Evolutionary conservation across 2,797 vertebrate species (phyloP).

Genomic region (Lithobates sylvaticus): DNA sequence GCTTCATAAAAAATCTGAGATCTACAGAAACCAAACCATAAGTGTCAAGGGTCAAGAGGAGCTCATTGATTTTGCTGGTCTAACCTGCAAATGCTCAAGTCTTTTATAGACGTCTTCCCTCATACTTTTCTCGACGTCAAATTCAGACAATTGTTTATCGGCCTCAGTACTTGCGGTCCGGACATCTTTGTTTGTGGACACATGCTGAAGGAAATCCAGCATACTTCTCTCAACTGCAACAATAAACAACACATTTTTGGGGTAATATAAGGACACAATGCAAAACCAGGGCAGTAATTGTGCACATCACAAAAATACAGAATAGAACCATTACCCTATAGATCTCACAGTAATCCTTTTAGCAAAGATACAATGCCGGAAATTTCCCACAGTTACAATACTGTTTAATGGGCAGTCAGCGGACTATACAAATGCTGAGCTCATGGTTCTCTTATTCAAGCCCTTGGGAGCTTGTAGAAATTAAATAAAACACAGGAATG

Average conservation of each 20-base stretch:
- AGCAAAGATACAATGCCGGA: slow-evolving; percentile 24
- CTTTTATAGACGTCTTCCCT: slow-evolving; percentile 92
- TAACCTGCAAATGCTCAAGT: slow-evolving; percentile 91
- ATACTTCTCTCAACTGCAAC: slow-evolving; percentile 88
- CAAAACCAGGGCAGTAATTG: slow-evolving; percentile 5
- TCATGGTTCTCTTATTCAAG: slow-evolving; percentile 33
- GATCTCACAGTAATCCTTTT: slow-evolving; percentile 37
- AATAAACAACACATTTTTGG: fast-evolving
- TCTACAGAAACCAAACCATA: too few species aligned
- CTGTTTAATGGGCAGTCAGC: slow-evolving; percentile 2
- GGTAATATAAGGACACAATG: slow-evolving; percentile 22
- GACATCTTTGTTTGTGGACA: slow-evolving; percentile 86
- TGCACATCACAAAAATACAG: slow-evolving; percentile 18
- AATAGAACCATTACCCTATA: slow-evolving; percentile 14
- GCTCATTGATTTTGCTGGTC: neutral
- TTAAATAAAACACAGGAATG: slow-evolving; percentile 38
- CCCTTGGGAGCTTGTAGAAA: slow-evolving; percentile 4
- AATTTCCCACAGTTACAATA: slow-evolving; percentile 43
- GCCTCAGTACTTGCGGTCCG: slow-evolving; percentile 90
- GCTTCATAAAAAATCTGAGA: too few species aligned
- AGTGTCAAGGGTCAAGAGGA: too few species aligned
- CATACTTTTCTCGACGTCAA: slow-evolving; percentile 99
- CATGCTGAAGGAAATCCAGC: slow-evolving; percentile 96
- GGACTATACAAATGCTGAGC: slow-evolving; percentile 65
- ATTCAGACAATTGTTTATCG: slow-evolving; percentile 93